Percentiles rank a stretch among this genome's conserved stretches.
Evolutionary conservation across 2,888 invertebrate genomes (phyloP).

Genomic region (Chamaedrilus cognettii): DNA sequence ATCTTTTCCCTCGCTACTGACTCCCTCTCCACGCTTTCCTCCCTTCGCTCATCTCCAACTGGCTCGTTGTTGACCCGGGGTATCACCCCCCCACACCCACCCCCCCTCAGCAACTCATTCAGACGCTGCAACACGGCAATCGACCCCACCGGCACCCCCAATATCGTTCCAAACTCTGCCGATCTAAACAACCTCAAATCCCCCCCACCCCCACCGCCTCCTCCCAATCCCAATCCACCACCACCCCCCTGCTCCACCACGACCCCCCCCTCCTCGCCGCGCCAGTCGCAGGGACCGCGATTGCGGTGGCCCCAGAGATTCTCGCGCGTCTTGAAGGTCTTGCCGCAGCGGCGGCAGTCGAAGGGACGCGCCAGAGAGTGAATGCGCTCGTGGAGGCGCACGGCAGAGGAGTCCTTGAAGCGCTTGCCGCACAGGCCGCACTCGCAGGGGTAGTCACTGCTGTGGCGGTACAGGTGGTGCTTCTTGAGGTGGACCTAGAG

Average conservation of each 20-base stretch:
- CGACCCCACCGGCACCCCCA: conserved; percentile 17
- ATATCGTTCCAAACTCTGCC: conserved; percentile 17
- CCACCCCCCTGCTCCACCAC: too few relatives aligned
- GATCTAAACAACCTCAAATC: conserved; percentile 18
- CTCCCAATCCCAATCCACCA: too few relatives aligned
- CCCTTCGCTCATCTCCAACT: too few relatives aligned
- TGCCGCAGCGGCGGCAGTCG: conserved; percentile 35
- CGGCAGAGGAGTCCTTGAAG: conserved; percentile 41
- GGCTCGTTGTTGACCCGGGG: too few relatives aligned
- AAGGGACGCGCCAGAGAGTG: conserved; percentile 39
- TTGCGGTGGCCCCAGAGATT: conserved; percentile 41
- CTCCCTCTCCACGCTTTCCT: too few relatives aligned
- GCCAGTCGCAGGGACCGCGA: conserved; percentile 35
- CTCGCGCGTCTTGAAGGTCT: conserved; percentile 40
- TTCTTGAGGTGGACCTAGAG: conserved; percentile 42
- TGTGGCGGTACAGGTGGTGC: conserved; percentile 39
- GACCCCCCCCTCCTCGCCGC: neutral
- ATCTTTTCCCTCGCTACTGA: too few relatives aligned
- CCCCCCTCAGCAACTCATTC: conserved; percentile 7
- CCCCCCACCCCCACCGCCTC: neutral
- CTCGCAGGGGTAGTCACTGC: conserved; percentile 38
- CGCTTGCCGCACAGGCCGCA: conserved; percentile 40
- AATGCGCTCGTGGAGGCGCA: conserved; percentile 37
- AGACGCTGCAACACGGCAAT: neutral
- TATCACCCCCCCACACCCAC: too few relatives aligned